Percentiles rank a stretch among this genome's conserved stretches.
Conservation (phyloP, 1,140 invertebrate genomes). For the Tetramorium simillimum region DNA sequence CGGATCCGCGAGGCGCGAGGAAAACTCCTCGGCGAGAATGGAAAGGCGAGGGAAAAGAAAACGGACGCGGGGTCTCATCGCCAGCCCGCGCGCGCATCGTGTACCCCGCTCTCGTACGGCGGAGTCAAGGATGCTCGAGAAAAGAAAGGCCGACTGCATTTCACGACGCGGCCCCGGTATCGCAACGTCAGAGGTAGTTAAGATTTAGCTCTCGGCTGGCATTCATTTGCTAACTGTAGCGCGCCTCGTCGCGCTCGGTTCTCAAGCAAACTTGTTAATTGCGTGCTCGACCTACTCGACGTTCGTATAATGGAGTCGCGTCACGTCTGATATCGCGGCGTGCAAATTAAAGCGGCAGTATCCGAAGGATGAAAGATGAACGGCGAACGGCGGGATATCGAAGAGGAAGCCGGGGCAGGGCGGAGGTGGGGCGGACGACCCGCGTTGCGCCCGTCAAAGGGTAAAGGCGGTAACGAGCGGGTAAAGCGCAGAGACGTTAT, state of each 20-base stretch:
- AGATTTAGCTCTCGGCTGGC: conserved; percentile 41
- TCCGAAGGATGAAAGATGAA: not conserved
- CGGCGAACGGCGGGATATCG: not conserved
- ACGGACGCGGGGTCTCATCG: no score
- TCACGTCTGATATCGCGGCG: conserved; percentile 52
- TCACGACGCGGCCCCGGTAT: conserved; percentile 11
- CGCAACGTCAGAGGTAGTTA: conserved; percentile 38
- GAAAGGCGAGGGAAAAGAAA: not conserved
- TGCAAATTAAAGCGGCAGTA: conserved; percentile 49
- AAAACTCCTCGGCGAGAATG: not conserved
- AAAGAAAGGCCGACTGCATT: conserved; percentile 37
- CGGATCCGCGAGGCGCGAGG: not conserved
- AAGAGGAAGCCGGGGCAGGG: no score
- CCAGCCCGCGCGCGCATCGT: no score
- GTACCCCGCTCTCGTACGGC: not conserved
- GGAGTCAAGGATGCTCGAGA: conserved; percentile 32
- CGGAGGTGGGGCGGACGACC: not conserved
- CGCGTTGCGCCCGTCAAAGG: not conserved
- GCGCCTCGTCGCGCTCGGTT: conserved; percentile 39
- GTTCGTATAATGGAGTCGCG: conserved; percentile 66
- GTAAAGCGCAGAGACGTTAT: not conserved
- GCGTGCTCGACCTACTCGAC: conserved; percentile 61
- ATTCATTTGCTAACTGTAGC: conserved; percentile 60
- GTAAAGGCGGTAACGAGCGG: not conserved
- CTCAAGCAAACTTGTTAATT: conserved; percentile 70